Base-by-base conservation (phyloP, 2,113 vertebrate genomes). In the Poecilia latipinna region DNA sequence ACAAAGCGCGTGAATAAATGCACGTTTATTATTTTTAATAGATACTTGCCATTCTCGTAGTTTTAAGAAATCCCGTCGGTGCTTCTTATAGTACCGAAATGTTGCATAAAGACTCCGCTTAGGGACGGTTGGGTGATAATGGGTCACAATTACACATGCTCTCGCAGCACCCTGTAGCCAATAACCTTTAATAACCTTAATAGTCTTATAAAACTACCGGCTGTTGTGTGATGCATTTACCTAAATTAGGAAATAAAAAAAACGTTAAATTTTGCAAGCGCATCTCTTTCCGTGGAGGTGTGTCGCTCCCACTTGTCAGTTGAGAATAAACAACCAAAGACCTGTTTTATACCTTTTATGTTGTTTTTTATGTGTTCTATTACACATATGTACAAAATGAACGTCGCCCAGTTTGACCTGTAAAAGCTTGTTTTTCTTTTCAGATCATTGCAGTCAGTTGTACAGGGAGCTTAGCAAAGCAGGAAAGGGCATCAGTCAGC, bases 1-100 rank as follows among this genome's bases (percentile, higher is more conserved):
- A 85, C 83, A 90, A 89, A 91, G 83, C 90, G 88, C 84, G 28
- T 78, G 48, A 19, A 24, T 28, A 57, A 57, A 57, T 11, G 61
- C 1, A 63, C 64, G 29, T 42, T 54, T 54, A 35, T 57, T 11
- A 35, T 61, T 67, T 13, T 39, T 42, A 54, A 33, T 42, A 15
- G 61, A 60, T 4, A 22, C 33, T 28, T 67, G 74, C 2, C 10
- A n/a, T n/a, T 61, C 12, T 61, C n/a, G 29, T 17, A 5, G 10
- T 0, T 67, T 22, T 12, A 31, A n/a, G 10, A 24, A 24, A 24
- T 57, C 22, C 51, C 24, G 10, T 57, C 24, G 51, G 22, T n/a
- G 51, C 8, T 57, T n/a, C 22, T 71, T 29, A 8, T 24, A 13
- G 19, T 32, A 39, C 19, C 31, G 31, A 31, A 61, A 69, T 48